A percentile compares a stretch with the other conserved stretches of the same genome.
These are phyloP conservation scores for Lordiphosa mommai DNA, from an alignment of 1,140 invertebrate genomes.

Conservation along the genomic window DNA sequence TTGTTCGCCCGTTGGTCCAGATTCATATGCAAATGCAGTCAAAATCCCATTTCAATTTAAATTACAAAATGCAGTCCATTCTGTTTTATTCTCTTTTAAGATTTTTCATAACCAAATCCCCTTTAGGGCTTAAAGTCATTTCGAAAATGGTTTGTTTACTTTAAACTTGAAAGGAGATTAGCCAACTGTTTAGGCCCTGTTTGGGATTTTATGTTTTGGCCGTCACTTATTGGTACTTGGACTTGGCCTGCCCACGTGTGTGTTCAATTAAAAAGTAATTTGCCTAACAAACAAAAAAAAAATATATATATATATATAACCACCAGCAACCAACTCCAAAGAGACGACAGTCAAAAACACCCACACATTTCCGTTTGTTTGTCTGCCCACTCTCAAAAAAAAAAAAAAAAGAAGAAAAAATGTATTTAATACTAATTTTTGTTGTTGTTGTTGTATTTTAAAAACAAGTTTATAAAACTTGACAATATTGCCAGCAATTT, in stretches of 20 bases:
- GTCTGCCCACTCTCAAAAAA: conserved; percentile 39
- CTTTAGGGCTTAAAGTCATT: conserved; percentile 39
- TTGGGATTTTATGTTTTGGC: conserved; percentile 12
- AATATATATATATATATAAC: too few relatives aligned
- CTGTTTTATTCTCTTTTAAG: conserved; percentile 10
- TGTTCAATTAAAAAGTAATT: conserved; percentile 55
- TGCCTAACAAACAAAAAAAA: conserved; percentile 39
- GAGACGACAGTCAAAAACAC: conserved; percentile 17
- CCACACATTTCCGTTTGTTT: conserved; percentile 53
- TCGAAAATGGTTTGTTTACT: conserved; percentile 52
- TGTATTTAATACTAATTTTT: conserved; percentile 26
- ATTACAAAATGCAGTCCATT: conserved; percentile 35
- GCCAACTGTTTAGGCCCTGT: conserved; percentile 5
- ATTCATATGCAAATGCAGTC: conserved; percentile 51
- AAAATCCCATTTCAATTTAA: conserved; percentile 51
- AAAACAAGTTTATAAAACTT: conserved; percentile 45
- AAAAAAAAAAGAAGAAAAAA: conserved; percentile 16
- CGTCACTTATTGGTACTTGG: conserved; percentile 41
- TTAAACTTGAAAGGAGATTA: conserved; percentile 24
- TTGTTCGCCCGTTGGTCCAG: conserved; percentile 23
- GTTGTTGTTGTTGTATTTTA: conserved; percentile 16
- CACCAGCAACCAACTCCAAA: conserved; percentile 6
- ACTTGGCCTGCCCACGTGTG: conserved; percentile 18
- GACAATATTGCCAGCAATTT: conserved; percentile 48
- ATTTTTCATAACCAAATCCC: conserved; percentile 33